phyloP scores from a whole-genome alignment of 2,113 vertebrate species.

The Indri indri region DNA sequence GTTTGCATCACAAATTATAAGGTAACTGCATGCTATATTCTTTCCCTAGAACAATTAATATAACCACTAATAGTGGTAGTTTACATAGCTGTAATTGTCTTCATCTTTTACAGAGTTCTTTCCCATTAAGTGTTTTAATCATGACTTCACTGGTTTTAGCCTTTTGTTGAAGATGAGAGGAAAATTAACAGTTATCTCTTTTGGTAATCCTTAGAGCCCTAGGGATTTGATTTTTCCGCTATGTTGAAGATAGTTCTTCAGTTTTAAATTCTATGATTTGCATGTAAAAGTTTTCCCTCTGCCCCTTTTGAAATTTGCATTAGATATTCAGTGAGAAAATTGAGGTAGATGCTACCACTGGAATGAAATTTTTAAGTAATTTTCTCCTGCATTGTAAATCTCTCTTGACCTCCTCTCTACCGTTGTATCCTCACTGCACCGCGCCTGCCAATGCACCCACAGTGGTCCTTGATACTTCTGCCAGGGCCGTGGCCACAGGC shows the following conservation, averaged over 20 bases:
- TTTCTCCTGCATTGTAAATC: not conserved
- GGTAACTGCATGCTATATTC: slow-evolving; percentile 57
- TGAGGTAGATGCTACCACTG: not conserved
- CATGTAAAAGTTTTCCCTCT: not conserved
- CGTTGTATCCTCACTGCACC: not conserved
- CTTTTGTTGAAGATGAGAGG: slow-evolving; percentile 9
- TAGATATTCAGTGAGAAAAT: not conserved
- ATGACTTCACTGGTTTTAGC: not conserved
- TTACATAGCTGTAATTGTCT: not conserved
- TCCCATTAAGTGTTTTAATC: slow-evolving; percentile 43
- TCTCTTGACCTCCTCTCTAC: not conserved
- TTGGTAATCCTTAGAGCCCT: not conserved
- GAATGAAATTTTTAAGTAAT: not conserved
- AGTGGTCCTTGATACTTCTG: not conserved
- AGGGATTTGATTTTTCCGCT: not conserved
- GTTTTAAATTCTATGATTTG: not conserved
- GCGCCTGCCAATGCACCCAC: not conserved
- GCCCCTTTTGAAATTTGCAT: not conserved
- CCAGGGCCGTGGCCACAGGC: not conserved
- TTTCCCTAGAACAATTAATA: slow-evolving; percentile 46
- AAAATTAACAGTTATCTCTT: not conserved
- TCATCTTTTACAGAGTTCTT: slow-evolving; percentile 22
- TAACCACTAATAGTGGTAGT: slow-evolving; percentile 36
- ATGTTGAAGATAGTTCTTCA: not conserved
- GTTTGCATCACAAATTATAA: slow-evolving; percentile 64